These are phyloP conservation scores for Phenacoccus solenopsis DNA, from an alignment of 1,140 invertebrate species.

Conservation along the genomic window DNA sequence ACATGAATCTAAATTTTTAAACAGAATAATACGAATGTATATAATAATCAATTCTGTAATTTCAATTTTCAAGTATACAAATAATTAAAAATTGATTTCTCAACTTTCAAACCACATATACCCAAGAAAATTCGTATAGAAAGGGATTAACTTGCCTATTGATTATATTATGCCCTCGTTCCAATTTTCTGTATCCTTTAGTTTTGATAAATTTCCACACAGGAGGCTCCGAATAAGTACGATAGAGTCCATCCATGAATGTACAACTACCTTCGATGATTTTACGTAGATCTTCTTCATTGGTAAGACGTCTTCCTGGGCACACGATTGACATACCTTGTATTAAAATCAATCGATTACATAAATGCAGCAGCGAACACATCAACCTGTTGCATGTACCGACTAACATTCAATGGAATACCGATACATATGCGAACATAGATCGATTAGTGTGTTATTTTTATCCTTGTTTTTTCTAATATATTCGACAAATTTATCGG, in stretches of 20 bases:
- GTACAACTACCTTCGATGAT: constrained; percentile 31
- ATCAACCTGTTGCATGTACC: background rate
- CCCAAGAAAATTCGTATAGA: no score
- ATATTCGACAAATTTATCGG: constrained; percentile 30
- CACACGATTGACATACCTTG: constrained; percentile 33
- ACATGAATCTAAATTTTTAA: background rate
- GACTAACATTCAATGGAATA: constrained; percentile 33
- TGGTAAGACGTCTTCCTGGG: constrained; percentile 28
- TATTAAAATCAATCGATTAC: constrained; percentile 22
- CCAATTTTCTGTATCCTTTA: constrained; percentile 31
- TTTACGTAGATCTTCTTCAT: constrained; percentile 23
- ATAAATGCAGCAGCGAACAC: background rate
- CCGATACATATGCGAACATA: constrained; percentile 30
- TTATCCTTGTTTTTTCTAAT: constrained; percentile 26
- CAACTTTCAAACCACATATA: background rate
- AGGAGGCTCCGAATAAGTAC: constrained; percentile 32
- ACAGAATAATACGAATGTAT: constrained; percentile 10
- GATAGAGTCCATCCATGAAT: constrained; percentile 35
- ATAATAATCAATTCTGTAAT: constrained; percentile 21
- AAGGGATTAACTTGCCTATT: constrained; percentile 24
- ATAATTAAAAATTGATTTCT: background rate
- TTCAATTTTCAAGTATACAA: no score
- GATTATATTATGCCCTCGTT: constrained; percentile 30
- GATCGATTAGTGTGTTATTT: constrained; percentile 27
- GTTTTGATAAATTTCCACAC: constrained; percentile 34